A percentile compares a stretch with the other conserved stretches of the same genome.
Conservation (phyloP, 2,888 invertebrate species). For the Caradrina kadenii region DNA sequence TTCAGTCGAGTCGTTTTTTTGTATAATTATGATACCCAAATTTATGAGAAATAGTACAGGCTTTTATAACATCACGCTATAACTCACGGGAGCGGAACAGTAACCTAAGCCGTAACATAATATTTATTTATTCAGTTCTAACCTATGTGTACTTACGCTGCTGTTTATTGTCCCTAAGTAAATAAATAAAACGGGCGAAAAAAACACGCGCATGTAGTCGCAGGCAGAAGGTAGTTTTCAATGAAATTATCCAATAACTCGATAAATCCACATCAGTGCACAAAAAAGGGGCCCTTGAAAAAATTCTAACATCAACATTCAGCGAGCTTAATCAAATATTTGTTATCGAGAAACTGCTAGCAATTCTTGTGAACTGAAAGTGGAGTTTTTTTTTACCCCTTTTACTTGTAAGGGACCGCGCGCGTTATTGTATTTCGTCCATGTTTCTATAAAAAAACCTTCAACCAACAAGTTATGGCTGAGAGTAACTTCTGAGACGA, state of each 20-base stretch:
- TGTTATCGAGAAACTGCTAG: constrained; percentile 46
- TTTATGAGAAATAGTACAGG: no score
- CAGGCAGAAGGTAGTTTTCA: neutral
- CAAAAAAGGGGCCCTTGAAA: constrained; percentile 16
- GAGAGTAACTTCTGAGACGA: constrained; percentile 72
- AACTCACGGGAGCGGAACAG: no score
- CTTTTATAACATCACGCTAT: no score
- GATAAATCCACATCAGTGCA: constrained; percentile 24
- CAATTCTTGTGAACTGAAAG: constrained; percentile 55
- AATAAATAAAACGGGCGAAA: no score
- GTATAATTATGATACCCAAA: no score
- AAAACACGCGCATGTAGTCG: no score
- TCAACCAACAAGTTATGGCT: constrained; percentile 77
- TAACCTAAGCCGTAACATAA: no score
- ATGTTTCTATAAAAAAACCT: constrained; percentile 78
- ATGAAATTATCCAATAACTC: constrained; percentile 7
- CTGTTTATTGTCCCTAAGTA: no score
- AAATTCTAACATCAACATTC: constrained; percentile 48
- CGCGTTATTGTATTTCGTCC: constrained; percentile 75
- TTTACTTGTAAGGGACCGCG: constrained; percentile 70
- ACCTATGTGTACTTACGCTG: no score
- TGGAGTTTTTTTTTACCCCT: constrained; percentile 65
- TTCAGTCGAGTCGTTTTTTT: no score
- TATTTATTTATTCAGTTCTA: no score
- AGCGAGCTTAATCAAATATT: constrained; percentile 54